Evolutionary conservation across 2,888 invertebrate genomes (phyloP).

Genomic region (Ornithoptera priamus): DNA sequence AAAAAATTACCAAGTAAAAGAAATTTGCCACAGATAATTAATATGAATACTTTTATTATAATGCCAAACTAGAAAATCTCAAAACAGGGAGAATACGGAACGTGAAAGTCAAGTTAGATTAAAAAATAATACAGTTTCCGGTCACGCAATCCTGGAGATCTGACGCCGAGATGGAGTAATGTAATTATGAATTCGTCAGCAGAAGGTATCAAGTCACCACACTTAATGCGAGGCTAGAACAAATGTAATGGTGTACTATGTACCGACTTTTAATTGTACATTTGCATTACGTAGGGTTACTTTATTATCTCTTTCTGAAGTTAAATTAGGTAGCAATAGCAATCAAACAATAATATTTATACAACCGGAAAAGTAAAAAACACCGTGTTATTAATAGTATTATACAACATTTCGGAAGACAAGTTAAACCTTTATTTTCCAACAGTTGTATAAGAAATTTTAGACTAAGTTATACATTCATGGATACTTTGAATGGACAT

Average conservation of each 20-base stretch:
- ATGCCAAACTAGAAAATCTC: not conserved
- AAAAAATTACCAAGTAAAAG: too few relatives aligned
- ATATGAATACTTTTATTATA: too few relatives aligned
- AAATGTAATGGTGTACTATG: not conserved
- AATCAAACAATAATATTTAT: too few relatives aligned
- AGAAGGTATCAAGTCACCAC: slow-evolving; percentile 11
- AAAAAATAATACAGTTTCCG: slow-evolving; percentile 3
- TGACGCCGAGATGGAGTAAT: not conserved
- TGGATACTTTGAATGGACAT: too few relatives aligned
- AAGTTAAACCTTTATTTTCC: too few relatives aligned
- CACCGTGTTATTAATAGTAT: too few relatives aligned
- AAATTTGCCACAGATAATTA: too few relatives aligned
- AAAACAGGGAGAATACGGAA: not conserved
- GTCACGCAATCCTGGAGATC: not conserved
- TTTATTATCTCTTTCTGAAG: not conserved
- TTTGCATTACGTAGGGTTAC: not conserved
- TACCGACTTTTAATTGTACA: not conserved
- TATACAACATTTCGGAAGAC: too few relatives aligned
- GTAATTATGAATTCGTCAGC: slow-evolving; percentile 4
- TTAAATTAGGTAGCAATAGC: too few relatives aligned
- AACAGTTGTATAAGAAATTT: too few relatives aligned
- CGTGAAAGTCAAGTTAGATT: not conserved
- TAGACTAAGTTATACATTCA: too few relatives aligned
- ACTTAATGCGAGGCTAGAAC: slow-evolving; percentile 1
- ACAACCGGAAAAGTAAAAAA: too few relatives aligned